A percentile compares a stretch with the other conserved stretches of the same genome.
Conservation (phyloP, 2,888 invertebrate genomes). For the Lepidonotus clava region DNA sequence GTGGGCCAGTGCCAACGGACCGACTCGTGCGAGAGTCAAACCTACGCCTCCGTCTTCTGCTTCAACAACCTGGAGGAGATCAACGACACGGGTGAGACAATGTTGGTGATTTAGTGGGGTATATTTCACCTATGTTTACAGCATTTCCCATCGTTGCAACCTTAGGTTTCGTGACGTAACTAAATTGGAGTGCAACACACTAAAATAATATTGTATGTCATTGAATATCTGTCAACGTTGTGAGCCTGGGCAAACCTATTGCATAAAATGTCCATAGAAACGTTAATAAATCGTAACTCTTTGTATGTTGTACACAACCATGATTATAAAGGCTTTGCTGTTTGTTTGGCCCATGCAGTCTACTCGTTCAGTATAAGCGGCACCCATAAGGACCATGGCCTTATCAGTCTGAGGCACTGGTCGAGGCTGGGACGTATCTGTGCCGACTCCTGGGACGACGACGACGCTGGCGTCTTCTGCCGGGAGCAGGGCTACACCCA, state of each 20-base stretch:
- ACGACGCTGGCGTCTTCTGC: constrained; percentile 58
- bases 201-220: too few relatives aligned
- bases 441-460: constrained; percentile 56
- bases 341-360: neutral
- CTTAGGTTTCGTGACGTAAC: too few relatives aligned
- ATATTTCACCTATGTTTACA: neutral
- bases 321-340: too few relatives aligned
- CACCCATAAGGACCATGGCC: constrained; percentile 1
- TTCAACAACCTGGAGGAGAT: neutral
- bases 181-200: too few relatives aligned
- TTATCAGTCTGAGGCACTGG: constrained; percentile 36
- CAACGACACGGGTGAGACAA: constrained; percentile 48
- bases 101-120: too few relatives aligned
- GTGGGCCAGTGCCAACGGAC: too few relatives aligned
- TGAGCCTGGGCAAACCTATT: neutral
- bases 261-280: neutral
- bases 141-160: too few relatives aligned
- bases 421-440: constrained; percentile 51
- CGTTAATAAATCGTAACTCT: too few relatives aligned
- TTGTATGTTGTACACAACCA: too few relatives aligned
- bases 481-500: constrained; percentile 81
- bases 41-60: constrained; percentile 39
- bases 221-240: too few relatives aligned
- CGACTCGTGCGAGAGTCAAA: neutral
- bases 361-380: constrained; percentile 1